phyloP scores from a whole-genome alignment of 2,113 vertebrate species.

The Spea bombifrons region DNA sequence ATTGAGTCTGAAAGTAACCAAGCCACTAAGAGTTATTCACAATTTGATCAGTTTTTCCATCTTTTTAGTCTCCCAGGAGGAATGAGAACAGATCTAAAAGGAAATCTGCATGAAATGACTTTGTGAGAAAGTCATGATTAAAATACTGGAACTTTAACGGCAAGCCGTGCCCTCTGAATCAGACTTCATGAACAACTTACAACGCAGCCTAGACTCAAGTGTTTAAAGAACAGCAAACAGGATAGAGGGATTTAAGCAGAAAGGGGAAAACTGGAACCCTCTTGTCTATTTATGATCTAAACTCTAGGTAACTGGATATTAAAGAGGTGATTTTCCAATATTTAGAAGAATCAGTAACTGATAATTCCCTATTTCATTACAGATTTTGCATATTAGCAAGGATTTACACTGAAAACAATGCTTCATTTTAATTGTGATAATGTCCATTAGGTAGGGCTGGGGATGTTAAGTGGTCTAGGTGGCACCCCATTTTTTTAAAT shows the following conservation, averaged over 20 bases:
- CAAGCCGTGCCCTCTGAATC: background rate
- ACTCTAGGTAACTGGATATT: no score
- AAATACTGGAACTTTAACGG: constrained; percentile 39
- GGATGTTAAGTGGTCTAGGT: no score
- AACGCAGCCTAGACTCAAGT: background rate
- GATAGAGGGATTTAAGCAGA: background rate
- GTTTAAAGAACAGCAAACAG: background rate
- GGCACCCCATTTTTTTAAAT: no score
- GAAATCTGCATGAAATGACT: constrained; percentile 53
- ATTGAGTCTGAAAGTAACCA: constrained; percentile 43
- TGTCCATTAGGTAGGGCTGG: no score
- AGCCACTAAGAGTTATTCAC: constrained; percentile 42
- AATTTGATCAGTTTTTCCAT: constrained; percentile 48
- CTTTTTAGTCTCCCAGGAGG: constrained; percentile 35
- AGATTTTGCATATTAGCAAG: no score
- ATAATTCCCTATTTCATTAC: no score
- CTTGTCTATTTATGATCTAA: no score
- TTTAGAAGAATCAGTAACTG: no score
- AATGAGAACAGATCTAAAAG: constrained; percentile 46
- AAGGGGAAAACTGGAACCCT: background rate
- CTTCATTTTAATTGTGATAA: no score
- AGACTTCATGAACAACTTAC: background rate
- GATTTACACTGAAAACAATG: no score
- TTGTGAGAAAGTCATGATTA: constrained; percentile 48
- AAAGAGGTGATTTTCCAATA: no score